These are phyloP conservation scores for Bilobella aurantiaca DNA, from an alignment of 1,140 invertebrate species.

Conservation along the genomic window DNA sequence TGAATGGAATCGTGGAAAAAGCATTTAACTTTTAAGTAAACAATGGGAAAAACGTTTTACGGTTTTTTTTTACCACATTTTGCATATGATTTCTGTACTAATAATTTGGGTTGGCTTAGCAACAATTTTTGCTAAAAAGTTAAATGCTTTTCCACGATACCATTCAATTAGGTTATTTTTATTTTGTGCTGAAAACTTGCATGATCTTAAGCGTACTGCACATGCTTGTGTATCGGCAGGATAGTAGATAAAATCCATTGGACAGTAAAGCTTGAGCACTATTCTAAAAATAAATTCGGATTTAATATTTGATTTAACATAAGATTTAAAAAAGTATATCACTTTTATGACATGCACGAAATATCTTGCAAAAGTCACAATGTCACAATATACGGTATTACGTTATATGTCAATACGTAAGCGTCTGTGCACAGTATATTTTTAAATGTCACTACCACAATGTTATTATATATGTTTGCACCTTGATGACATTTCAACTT, in stretches of 20 bases:
- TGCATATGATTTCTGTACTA: no score
- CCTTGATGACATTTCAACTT: background rate
- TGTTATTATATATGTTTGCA: background rate
- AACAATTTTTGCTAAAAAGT: no score
- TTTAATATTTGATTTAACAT: background rate
- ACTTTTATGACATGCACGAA: no score
- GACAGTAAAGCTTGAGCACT: constrained; percentile 3
- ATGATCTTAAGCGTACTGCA: background rate
- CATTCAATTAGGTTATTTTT: background rate
- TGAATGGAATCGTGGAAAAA: no score
- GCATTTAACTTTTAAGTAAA: no score
- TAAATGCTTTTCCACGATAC: no score
- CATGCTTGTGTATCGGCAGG: constrained; percentile 5
- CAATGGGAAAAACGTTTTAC: background rate
- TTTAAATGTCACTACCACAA: no score
- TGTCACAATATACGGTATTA: background rate
- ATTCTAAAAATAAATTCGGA: background rate
- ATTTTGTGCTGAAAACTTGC: background rate
- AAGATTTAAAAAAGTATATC: no score
- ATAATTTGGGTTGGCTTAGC: no score
- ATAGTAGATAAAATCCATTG: background rate
- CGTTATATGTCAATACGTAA: background rate
- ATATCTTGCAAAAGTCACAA: no score
- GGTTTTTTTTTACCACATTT: background rate
- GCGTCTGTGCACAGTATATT: no score